Conservation (phyloP, 2,888 invertebrate species). For the Autographa pulchrina region DNA sequence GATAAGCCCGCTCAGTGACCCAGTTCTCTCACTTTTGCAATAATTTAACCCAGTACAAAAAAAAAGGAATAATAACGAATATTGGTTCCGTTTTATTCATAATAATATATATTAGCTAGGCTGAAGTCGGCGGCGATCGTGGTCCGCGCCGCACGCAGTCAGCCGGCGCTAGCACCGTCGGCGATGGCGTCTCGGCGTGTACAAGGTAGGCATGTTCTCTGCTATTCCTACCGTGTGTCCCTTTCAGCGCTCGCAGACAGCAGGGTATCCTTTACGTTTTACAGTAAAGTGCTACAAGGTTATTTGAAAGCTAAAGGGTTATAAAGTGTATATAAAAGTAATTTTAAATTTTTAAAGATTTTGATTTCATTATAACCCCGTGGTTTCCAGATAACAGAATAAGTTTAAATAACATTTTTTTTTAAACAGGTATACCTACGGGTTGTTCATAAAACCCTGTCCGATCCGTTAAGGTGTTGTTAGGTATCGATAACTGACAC, state of each 20-base stretch:
- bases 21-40: background rate
- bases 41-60: background rate
- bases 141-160: background rate
- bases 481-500: too few relatives aligned
- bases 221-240: background rate
- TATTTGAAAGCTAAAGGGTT: too few relatives aligned
- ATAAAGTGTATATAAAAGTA: too few relatives aligned
- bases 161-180: background rate
- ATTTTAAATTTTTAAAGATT: too few relatives aligned
- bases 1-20: background rate
- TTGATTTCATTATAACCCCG: too few relatives aligned
- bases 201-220: background rate
- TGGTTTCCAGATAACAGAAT: too few relatives aligned
- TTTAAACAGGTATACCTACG: too few relatives aligned
- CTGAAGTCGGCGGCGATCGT: background rate
- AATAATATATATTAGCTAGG: background rate
- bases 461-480: too few relatives aligned
- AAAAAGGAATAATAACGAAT: background rate
- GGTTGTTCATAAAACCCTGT: too few relatives aligned
- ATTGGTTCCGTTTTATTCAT: background rate
- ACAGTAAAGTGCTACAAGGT: too few relatives aligned
- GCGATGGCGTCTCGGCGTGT: background rate
- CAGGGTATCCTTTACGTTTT: background rate
- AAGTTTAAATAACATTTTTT: too few relatives aligned
- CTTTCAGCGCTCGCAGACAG: background rate